Evolutionary conservation across 2,113 vertebrate species (phyloP).

Genomic region (Tetrao urogallus): DNA sequence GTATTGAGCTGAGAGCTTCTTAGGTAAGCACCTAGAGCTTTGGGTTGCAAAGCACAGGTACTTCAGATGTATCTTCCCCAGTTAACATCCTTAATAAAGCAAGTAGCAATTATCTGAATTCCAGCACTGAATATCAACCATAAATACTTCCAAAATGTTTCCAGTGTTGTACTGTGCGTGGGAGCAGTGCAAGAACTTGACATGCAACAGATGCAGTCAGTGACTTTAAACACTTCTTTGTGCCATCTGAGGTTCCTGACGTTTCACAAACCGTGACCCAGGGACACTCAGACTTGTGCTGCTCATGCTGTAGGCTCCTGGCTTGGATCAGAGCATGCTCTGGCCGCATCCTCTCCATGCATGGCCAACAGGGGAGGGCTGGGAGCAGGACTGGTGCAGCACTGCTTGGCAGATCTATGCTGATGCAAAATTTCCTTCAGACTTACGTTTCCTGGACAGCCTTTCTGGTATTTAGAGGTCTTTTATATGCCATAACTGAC

Average conservation of each 20-base stretch:
- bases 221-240: neutral
- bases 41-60: neutral
- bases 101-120: neutral
- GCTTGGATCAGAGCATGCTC: neutral
- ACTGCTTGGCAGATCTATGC: neutral
- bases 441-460: neutral
- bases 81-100: neutral
- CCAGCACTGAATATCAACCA: accelerated
- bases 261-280: neutral
- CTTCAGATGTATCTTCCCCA: neutral
- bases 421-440: neutral
- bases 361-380: neutral
- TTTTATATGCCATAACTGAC: neutral
- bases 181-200: neutral
- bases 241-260: neutral
- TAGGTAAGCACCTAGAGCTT: neutral
- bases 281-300: neutral
- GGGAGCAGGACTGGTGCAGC: neutral
- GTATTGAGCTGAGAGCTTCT: neutral
- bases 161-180: neutral
- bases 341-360: neutral
- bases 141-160: neutral
- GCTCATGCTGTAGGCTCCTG: neutral
- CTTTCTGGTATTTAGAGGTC: slow-evolving; percentile 2
- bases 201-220: neutral